Conservation (phyloP, 2,888 invertebrate species). For the Macrophya alboannulata region DNA sequence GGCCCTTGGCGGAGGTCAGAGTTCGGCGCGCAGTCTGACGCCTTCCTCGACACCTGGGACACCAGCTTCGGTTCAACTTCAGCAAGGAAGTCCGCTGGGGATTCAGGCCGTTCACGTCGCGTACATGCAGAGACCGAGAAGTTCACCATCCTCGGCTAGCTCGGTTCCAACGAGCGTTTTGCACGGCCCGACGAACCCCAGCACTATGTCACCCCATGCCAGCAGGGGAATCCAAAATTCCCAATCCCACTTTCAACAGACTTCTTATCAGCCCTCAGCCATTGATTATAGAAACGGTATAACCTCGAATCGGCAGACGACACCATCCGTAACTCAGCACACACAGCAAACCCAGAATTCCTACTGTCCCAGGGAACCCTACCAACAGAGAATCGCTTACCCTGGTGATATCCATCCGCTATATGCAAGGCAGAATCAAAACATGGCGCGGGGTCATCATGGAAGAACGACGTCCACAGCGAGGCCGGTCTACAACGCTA, state of each 20-base stretch:
- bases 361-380: conserved; percentile 75
- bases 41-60: conserved; percentile 86
- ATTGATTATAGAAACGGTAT: conserved; percentile 76
- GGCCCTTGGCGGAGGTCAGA: conserved; percentile 78
- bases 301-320: conserved; percentile 68
- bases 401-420: conserved; percentile 74
- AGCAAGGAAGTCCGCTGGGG: conserved; percentile 83
- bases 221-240: conserved; percentile 68
- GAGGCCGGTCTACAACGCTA: conserved; percentile 78
- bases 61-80: conserved; percentile 84
- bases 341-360: conserved; percentile 68
- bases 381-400: conserved; percentile 75
- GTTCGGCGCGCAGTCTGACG: conserved; percentile 85
- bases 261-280: conserved; percentile 72
- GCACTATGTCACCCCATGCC: conserved; percentile 72
- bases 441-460: conserved; percentile 71
- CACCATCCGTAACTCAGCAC: conserved; percentile 69
- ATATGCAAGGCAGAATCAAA: conserved; percentile 73
- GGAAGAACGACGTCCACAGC: conserved; percentile 68
- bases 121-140: conserved; percentile 84
- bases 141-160: conserved; percentile 87
- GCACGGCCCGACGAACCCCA: conserved; percentile 80
- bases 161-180: conserved; percentile 81
- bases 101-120: conserved; percentile 78
- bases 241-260: conserved; percentile 74